Percentiles rank a stretch among this genome's conserved stretches.
Conservation (phyloP, 2,113 vertebrate genomes). For the Anarrhichthys ocellatus region DNA sequence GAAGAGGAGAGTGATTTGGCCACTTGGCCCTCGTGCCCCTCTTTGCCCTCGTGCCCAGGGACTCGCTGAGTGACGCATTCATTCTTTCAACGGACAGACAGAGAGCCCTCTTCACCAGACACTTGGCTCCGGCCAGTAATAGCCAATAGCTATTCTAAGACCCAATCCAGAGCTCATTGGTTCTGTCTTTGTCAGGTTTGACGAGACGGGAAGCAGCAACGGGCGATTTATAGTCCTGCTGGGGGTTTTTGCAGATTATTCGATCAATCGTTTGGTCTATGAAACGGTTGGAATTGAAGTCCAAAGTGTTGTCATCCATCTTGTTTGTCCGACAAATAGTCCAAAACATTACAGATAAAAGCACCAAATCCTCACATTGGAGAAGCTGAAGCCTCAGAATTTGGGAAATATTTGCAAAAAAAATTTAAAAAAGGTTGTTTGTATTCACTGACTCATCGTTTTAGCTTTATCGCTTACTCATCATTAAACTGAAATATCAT, state of each 20-base stretch:
- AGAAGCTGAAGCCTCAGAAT: neutral
- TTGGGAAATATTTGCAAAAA: too few species aligned
- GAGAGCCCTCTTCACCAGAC: conserved; percentile 75
- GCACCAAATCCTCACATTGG: neutral
- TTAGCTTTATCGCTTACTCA: neutral
- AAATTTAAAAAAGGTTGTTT: neutral
- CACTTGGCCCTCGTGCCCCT: conserved; percentile 75
- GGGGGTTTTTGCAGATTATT: neutral
- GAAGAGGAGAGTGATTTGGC: conserved; percentile 74
- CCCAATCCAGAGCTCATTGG: conserved; percentile 35
- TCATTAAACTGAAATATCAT: neutral
- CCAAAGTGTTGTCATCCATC: neutral
- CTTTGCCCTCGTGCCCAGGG: conserved; percentile 75
- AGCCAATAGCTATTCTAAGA: conserved; percentile 65
- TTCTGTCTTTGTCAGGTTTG: conserved; percentile 38
- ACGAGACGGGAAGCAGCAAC: conserved; percentile 28
- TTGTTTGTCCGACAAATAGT: neutral
- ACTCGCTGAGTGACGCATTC: conserved; percentile 79
- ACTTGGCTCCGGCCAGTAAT: conserved; percentile 54
- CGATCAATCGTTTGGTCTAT: neutral
- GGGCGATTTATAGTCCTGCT: neutral
- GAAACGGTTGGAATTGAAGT: neutral
- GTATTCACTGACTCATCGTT: neutral
- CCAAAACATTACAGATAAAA: neutral
- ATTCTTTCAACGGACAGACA: conserved; percentile 66